Percentiles rank a stretch among this genome's conserved stretches.
Evolutionary conservation across 2,797 vertebrate species (phyloP).

Genomic region (Acipenser oxyrinchus): DNA sequence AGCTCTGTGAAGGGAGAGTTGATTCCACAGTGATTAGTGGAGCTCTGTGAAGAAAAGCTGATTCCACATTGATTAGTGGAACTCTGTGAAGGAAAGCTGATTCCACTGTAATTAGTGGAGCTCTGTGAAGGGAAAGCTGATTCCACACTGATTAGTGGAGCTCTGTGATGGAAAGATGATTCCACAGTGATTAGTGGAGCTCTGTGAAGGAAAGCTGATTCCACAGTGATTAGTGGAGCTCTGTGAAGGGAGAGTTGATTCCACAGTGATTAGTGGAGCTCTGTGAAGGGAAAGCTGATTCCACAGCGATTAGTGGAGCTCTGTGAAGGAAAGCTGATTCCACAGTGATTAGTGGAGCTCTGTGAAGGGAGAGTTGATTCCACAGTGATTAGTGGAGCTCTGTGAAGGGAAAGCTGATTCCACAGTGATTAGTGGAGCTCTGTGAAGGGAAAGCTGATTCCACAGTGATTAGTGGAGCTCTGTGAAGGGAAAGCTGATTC

Average conservation of each 20-base stretch:
- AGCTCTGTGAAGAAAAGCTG: no score
- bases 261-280: no score
- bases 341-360: no score
- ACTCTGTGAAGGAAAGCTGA: constrained; percentile 17
- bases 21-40: no score
- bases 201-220: constrained; percentile 18
- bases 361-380: no score
- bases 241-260: no score
- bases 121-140: constrained; percentile 18
- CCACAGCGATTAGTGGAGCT: no score
- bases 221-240: no score
- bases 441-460: constrained; percentile 20
- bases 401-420: constrained; percentile 18
- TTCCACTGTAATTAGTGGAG: neutral
- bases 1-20: no score
- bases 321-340: no score
- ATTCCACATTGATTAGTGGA: constrained; percentile 20
- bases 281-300: no score
- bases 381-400: constrained; percentile 22
- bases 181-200: neutral
- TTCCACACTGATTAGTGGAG: constrained; percentile 21
- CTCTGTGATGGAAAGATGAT: constrained; percentile 16
- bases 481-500: constrained; percentile 18
- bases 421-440: neutral
- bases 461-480: constrained; percentile 20